These are phyloP conservation scores for Gerris lacustris DNA, from an alignment of 2,888 invertebrate genomes.

Conservation along the genomic window DNA sequence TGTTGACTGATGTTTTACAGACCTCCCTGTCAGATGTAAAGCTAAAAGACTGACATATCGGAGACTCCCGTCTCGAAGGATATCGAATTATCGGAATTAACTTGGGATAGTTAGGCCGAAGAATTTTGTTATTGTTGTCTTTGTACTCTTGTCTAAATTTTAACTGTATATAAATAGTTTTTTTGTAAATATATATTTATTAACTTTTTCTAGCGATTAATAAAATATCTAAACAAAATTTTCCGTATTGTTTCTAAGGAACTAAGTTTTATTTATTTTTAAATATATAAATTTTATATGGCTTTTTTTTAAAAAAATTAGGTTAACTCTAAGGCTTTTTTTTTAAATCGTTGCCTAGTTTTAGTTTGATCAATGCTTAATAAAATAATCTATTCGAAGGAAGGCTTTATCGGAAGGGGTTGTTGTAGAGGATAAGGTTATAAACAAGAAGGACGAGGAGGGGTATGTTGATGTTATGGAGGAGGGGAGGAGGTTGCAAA, in stretches of 20 bases:
- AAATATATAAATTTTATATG: too few relatives aligned
- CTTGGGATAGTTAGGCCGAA: not conserved
- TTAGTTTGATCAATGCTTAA: not conserved
- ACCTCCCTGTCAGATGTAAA: not conserved
- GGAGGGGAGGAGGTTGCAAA: not conserved
- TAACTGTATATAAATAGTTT: too few relatives aligned
- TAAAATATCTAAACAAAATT: too few relatives aligned
- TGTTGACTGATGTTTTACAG: not conserved
- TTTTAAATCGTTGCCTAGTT: not conserved
- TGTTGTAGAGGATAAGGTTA: not conserved
- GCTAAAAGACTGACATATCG: not conserved
- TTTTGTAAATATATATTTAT: too few relatives aligned
- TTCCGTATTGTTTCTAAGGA: too few relatives aligned
- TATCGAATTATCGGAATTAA: constrained; percentile 1
- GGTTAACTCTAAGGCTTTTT: not conserved
- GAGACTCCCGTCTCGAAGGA: not conserved
- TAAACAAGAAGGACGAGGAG: not conserved
- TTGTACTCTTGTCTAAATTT: too few relatives aligned
- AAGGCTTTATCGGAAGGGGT: not conserved
- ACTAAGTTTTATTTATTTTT: too few relatives aligned
- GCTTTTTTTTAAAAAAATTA: too few relatives aligned
- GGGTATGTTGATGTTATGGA: not conserved
- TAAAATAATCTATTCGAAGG: not conserved
- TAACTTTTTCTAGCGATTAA: too few relatives aligned
- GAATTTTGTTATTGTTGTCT: not conserved